Evolutionary conservation across 2,797 vertebrate species (phyloP).

Genomic region (Cryptoprocta ferox): DNA sequence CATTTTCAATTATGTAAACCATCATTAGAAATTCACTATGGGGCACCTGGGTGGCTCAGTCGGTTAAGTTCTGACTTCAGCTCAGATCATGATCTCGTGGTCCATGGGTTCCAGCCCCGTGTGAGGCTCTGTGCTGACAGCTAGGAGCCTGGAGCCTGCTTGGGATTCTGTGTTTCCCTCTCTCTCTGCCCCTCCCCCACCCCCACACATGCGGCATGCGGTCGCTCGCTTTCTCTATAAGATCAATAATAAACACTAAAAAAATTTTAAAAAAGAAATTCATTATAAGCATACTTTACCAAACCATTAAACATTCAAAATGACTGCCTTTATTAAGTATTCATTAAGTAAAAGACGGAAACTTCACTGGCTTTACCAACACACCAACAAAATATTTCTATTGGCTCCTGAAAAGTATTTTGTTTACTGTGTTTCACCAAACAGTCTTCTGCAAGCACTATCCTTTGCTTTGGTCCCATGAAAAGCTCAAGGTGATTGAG

Average conservation of each 20-base stretch:
- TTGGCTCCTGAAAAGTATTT: background rate
- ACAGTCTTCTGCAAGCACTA: slow-evolving; percentile 4
- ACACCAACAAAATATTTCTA: slow-evolving; percentile 10
- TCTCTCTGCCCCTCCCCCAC: too few relatives aligned
- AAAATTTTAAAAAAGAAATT: background rate
- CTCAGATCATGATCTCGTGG: too few relatives aligned
- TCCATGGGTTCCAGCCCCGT: too few relatives aligned
- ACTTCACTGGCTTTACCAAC: background rate
- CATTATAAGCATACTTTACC: background rate
- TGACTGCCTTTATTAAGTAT: slow-evolving; percentile 19
- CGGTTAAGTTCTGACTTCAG: too few relatives aligned
- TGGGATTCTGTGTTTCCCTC: too few relatives aligned
- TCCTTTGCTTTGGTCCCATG: background rate
- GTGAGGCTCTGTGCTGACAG: too few relatives aligned
- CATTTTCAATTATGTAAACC: background rate
- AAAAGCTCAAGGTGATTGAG: background rate
- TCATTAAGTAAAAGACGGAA: background rate
- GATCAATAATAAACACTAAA: too few relatives aligned
- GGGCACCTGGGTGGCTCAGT: too few relatives aligned
- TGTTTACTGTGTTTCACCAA: slow-evolving; percentile 11
- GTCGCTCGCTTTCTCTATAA: too few relatives aligned
- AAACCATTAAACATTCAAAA: slow-evolving; percentile 21
- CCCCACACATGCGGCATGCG: too few relatives aligned
- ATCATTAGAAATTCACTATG: background rate
- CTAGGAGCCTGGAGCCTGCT: too few relatives aligned